These are phyloP conservation scores for Caenorhabditis remanei DNA, from an alignment of 1,140 invertebrate species.

Conservation along the genomic window DNA sequence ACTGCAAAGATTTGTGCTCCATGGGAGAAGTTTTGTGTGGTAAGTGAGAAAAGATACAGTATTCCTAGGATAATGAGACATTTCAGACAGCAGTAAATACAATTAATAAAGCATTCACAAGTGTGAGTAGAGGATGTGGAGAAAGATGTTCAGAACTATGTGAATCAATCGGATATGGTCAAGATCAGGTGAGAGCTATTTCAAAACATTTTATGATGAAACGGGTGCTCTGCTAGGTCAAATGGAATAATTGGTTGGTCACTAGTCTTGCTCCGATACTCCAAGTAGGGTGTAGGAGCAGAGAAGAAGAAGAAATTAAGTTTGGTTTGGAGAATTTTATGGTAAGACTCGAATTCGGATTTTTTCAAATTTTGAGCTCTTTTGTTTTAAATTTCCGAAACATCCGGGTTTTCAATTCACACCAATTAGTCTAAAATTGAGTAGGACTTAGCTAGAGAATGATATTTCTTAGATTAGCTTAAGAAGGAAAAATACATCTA, in stretches of 20 bases:
- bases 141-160: constrained; percentile 63
- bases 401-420: no score
- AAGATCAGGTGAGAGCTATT: constrained; percentile 59
- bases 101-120: constrained; percentile 65
- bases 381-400: no score
- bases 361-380: no score
- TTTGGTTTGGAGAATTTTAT: not conserved
- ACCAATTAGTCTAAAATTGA: no score
- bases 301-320: not conserved
- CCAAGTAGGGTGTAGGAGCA: not conserved
- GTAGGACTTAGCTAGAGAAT: no score
- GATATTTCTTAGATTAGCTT: no score
- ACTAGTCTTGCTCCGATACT: not conserved
- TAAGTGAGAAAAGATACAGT: constrained; percentile 18
- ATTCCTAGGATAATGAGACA: not conserved
- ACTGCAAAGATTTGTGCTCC: constrained; percentile 63
- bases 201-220: not conserved
- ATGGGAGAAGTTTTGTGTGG: constrained; percentile 64
- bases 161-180: constrained; percentile 64
- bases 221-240: constrained; percentile 1
- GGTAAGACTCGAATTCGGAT: no score
- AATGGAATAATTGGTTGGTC: constrained; percentile 41
- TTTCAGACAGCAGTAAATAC: constrained; percentile 62
- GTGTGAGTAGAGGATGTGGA: constrained; percentile 61
- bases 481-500: no score